Evolutionary conservation across 2,113 vertebrate species (phyloP).

Genomic region (Hydrochoerus hydrochaeris): DNA sequence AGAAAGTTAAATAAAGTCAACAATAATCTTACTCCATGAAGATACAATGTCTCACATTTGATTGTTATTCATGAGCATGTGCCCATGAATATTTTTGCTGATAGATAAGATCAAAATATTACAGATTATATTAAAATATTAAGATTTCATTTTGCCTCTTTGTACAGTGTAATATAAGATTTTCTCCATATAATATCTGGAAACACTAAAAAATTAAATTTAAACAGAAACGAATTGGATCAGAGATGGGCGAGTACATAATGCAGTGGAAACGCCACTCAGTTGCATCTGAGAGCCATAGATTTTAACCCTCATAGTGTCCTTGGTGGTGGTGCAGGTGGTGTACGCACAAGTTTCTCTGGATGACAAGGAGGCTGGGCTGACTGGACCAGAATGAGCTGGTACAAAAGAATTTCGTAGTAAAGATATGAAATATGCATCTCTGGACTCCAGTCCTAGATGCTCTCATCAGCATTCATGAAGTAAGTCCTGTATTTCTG

Average conservation of each 20-base stretch:
- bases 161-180: not conserved
- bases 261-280: not conserved
- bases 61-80: not conserved
- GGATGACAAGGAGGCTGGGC: not conserved
- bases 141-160: not conserved
- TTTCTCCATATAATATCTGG: constrained; percentile 5
- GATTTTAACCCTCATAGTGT: not conserved
- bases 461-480: not conserved
- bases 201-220: constrained; percentile 13
- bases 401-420: not conserved
- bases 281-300: not conserved
- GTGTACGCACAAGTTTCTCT: not conserved
- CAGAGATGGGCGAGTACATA: not conserved
- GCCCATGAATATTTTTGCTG: constrained; percentile 34
- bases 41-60: not conserved
- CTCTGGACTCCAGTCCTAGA: not conserved
- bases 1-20: constrained; percentile 33
- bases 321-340: not conserved
- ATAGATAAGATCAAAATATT: constrained; percentile 15
- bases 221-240: not conserved
- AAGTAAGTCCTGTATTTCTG: not conserved
- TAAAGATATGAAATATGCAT: not conserved
- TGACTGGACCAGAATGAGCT: not conserved
- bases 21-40: not conserved
- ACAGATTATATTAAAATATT: not conserved